Conservation (phyloP, 2,888 invertebrate genomes). For the Synanthedon formicaeformis region DNA sequence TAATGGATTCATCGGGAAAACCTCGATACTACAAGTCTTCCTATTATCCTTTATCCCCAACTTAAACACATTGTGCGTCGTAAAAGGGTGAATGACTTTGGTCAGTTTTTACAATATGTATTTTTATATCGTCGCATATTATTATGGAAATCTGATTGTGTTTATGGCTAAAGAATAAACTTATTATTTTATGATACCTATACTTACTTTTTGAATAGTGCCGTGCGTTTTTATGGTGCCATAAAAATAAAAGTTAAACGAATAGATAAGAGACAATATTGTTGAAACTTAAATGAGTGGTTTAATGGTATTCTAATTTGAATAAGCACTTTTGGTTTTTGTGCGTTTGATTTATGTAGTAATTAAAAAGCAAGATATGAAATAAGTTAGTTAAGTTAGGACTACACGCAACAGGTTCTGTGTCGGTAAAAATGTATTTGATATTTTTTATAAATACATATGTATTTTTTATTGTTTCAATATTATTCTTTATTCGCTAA, state of each 20-base stretch:
- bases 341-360: conserved; percentile 2
- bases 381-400: not conserved
- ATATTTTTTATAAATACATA: too few species aligned
- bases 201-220: conserved; percentile 21
- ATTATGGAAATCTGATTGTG: conserved; percentile 39
- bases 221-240: conserved; percentile 24
- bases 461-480: too few species aligned
- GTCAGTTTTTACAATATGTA: conserved; percentile 22
- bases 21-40: too few species aligned
- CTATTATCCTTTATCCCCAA: not conserved
- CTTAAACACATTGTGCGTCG: not conserved
- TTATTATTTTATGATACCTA: conserved; percentile 24
- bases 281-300: conserved; percentile 15
- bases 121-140: conserved; percentile 25
- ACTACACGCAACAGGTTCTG: too few species aligned
- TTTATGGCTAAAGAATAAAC: conserved; percentile 29
- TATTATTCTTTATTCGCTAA: too few species aligned
- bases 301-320: conserved; percentile 16
- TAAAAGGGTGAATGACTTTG: conserved; percentile 30
- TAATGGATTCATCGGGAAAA: too few species aligned
- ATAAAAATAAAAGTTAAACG: conserved; percentile 32
- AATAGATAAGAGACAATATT: conserved; percentile 23
- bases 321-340: conserved; percentile 5
- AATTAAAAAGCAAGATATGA: not conserved
- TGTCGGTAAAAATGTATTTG: too few species aligned